Evolutionary conservation across 2,113 vertebrate genomes (phyloP).

Genomic region (Centrocercus urophasianus): DNA sequence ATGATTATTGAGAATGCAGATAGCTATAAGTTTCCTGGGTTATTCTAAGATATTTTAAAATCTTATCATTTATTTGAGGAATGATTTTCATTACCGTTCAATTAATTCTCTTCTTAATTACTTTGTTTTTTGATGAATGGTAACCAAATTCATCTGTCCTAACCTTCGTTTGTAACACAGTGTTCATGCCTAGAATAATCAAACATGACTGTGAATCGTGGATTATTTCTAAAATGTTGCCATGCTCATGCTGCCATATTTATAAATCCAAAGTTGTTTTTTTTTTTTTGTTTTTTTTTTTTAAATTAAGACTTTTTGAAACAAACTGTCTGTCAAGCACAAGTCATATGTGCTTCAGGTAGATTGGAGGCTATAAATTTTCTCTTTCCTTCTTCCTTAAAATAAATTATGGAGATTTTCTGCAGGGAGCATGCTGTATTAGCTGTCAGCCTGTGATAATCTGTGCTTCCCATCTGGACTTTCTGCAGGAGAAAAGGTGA

Average conservation of each 20-base stretch:
- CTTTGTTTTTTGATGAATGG: not conserved
- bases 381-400: conserved; percentile 1
- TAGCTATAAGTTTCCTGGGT: not conserved
- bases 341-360: conserved; percentile 71
- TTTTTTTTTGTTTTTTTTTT: not conserved
- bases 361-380: conserved; percentile 57
- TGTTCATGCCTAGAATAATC: not conserved
- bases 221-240: conserved; percentile 77
- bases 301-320: conserved; percentile 4
- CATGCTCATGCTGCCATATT: conserved; percentile 74
- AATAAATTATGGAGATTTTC: conserved; percentile 11
- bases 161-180: not conserved
- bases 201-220: not conserved
- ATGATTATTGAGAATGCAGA: not conserved
- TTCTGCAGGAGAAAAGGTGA: conserved; percentile 93
- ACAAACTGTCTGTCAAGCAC: conserved; percentile 73
- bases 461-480: conserved; percentile 51
- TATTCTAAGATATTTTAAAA: not conserved
- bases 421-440: not conserved
- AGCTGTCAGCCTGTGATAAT: conserved; percentile 13
- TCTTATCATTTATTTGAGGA: not conserved
- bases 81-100: not conserved
- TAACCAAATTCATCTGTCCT: not conserved
- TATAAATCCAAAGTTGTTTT: conserved; percentile 28
- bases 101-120: not conserved